Evolutionary conservation across 2,797 vertebrate species (phyloP), one percentile per base, ranked within the genome.

Genomic region (Amniataba percoides): DNA sequence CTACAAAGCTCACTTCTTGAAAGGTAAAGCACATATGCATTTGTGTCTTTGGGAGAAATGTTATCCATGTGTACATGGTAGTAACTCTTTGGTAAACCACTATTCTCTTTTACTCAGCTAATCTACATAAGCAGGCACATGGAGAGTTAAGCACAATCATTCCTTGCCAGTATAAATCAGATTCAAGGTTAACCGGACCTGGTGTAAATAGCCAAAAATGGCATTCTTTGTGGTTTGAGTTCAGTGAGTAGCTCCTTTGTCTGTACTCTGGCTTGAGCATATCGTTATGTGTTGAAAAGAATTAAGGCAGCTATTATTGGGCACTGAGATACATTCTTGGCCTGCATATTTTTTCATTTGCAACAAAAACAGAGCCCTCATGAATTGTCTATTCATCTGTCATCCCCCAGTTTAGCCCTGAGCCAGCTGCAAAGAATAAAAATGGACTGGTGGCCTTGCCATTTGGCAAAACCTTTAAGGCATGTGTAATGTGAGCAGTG

Each of bases 361-460:
- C 71, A 90, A 75, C 83, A 87, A 86, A 83, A 92, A 89, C 51
- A 82, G 55, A 39, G 52, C 25, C 19, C 27, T 76, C n/a, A 3
- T 82, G 77, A 80, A 80, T 84, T 82, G 78, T 78, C 82, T 87
- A 77, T 88, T 92, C 78, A 76, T 88, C 74, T 83, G 65, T 85
- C 78, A 87, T 84, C 74, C 64, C 55, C 55, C 45, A 2, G 80
- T 74, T 52, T 46, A 75, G 67, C 49, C 49, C 40, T 10, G 34
- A 77, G 79, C 77, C 87, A 90, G 87, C 90, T 93, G 89, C 82
- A 80, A 80, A 84, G 70, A 88, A 89, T 89, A 87, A 85, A 91
- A 92, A 82, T 83, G 78, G 83, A 86, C 80, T 56, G 71, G 70
- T 82, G 87, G 81, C 78, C 88, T 85, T 89, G 89, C 79, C 81